These are phyloP conservation scores for Ophion slaviceki DNA, from an alignment of 2,888 invertebrate genomes.

Conservation along the genomic window DNA sequence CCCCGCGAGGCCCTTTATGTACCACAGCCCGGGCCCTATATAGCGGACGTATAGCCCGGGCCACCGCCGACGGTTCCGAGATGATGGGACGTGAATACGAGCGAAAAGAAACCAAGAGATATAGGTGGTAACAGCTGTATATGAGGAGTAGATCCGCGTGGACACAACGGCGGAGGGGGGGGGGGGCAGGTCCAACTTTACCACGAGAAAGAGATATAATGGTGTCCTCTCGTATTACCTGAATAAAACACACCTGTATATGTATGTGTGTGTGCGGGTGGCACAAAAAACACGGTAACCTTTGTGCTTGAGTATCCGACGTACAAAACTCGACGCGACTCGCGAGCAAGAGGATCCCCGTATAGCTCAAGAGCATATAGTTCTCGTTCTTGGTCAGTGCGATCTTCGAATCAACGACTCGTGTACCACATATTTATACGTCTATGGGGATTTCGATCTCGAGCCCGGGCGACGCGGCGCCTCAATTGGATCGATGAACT, in stretches of 20 bases:
- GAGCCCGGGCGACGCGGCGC: background rate
- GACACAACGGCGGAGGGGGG: background rate
- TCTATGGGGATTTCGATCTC: constrained; percentile 3
- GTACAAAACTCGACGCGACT: constrained; percentile 42
- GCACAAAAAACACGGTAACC: constrained; percentile 11
- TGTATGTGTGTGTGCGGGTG: background rate
- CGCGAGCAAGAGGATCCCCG: constrained; percentile 1
- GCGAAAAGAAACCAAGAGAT: constrained; percentile 42
- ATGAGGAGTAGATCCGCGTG: constrained; percentile 47
- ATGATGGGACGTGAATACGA: constrained; percentile 60
- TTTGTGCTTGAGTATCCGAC: constrained; percentile 43
- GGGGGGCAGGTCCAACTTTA: constrained; percentile 22
- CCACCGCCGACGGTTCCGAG: constrained; percentile 57
- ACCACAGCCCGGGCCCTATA: constrained; percentile 59
- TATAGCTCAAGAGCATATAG: constrained; percentile 39
- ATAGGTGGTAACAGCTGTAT: constrained; percentile 63
- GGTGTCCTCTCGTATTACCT: constrained; percentile 58
- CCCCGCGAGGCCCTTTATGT: constrained; percentile 52
- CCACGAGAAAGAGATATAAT: constrained; percentile 58
- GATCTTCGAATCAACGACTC: constrained; percentile 56
- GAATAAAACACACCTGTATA: constrained; percentile 48
- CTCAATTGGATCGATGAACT: background rate
- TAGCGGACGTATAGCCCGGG: constrained; percentile 26
- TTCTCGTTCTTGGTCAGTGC: constrained; percentile 30
- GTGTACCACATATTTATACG: constrained; percentile 8